phyloP scores from a whole-genome alignment of 2,113 vertebrate species.

The Dasypus novemcinctus region DNA sequence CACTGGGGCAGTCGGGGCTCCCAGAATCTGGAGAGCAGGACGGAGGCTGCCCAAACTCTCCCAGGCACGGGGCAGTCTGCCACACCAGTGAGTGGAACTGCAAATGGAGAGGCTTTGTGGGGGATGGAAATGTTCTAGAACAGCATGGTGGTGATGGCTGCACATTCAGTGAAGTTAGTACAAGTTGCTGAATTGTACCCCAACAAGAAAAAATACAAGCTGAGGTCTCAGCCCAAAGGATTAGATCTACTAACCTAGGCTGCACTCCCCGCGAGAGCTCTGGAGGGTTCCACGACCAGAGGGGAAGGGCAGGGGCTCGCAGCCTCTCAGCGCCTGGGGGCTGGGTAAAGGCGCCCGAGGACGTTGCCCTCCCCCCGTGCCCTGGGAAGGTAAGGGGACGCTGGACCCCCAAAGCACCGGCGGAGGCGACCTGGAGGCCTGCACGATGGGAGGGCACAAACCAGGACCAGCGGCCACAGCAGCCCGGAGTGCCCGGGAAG shows the following conservation, averaged over 20 bases:
- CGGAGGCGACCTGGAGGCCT: neutral
- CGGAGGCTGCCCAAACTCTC: too few species aligned
- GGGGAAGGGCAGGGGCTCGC: too few species aligned
- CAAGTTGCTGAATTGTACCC: neutral
- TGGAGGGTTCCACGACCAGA: neutral
- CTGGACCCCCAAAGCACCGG: neutral
- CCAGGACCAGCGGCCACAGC: fast-evolving
- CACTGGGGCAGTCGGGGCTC: too few species aligned
- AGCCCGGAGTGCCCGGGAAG: neutral
- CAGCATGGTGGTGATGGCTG: too few species aligned
- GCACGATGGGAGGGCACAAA: neutral
- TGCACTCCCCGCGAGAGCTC: neutral
- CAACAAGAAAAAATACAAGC: neutral
- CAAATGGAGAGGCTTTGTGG: too few species aligned
- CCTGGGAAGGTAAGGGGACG: neutral
- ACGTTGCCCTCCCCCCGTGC: fast-evolving
- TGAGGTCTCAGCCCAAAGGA: neutral
- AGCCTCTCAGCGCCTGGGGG: too few species aligned
- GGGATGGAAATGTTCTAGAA: neutral
- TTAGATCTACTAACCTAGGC: neutral
- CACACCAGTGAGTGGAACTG: too few species aligned
- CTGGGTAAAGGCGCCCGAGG: neutral
- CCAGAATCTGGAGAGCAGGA: too few species aligned
- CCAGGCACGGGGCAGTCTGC: too few species aligned
- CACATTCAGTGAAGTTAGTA: neutral